Conservation (phyloP, 2,888 invertebrate genomes). For the Vanessa cardui region DNA sequence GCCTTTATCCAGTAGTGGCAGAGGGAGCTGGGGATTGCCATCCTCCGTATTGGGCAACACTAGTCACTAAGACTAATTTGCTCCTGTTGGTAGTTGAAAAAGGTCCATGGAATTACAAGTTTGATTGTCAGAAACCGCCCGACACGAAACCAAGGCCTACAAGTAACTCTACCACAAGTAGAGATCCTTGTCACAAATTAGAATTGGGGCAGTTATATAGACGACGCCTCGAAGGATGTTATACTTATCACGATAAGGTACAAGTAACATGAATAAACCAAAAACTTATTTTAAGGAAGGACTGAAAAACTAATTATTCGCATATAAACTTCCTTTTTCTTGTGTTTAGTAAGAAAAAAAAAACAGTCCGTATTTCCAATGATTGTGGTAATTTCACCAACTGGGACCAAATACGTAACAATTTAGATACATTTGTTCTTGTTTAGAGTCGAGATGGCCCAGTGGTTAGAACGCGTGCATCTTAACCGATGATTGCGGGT, state of each 20-base stretch:
- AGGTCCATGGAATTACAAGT: conserved; percentile 48
- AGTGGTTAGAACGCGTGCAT: no score
- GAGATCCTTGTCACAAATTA: conserved; percentile 89
- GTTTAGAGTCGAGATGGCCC: no score
- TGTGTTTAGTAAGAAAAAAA: no score
- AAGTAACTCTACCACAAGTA: conserved; percentile 62
- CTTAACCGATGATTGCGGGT: no score
- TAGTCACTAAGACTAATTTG: conserved; percentile 90
- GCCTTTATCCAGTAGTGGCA: conserved; percentile 60
- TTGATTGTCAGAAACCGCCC: conserved; percentile 79
- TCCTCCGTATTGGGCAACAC: conserved; percentile 85
- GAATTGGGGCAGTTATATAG: conserved; percentile 86
- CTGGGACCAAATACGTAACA: no score
- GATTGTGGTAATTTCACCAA: no score
- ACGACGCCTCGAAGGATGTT: conserved; percentile 88
- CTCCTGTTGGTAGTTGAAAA: conserved; percentile 88
- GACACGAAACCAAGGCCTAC: conserved; percentile 81
- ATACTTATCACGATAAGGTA: conserved; percentile 88
- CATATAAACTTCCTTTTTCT: no score
- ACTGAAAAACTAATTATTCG: neutral
- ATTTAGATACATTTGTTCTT: no score
- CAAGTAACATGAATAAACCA: neutral
- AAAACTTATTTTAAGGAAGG: neutral
- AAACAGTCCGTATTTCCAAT: no score
- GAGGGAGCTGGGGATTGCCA: conserved; percentile 60